A percentile compares a stretch with the other conserved stretches of the same genome.
Evolutionary conservation across 1,140 invertebrate genomes (phyloP).

Genomic region (Drosophila nigrodunni): DNA sequence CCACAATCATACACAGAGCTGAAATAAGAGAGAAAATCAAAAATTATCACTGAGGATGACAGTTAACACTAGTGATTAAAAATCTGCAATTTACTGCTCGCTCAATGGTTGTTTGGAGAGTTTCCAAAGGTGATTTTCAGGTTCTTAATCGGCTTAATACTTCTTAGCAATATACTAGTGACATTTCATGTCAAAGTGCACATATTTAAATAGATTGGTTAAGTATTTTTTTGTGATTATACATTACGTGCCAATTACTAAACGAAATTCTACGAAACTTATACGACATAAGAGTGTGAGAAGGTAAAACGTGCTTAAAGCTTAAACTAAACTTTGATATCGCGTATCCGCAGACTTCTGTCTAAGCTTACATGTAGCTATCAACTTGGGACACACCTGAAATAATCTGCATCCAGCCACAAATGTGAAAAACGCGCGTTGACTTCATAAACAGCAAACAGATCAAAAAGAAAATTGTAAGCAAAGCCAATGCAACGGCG

Average conservation of each 20-base stretch:
- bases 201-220: constrained; percentile 22
- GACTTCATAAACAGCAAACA: constrained; percentile 97
- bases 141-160: too few species aligned
- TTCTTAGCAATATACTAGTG: too few species aligned
- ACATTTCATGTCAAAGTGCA: too few species aligned
- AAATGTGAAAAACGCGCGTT: constrained; percentile 96
- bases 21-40: too few species aligned
- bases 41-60: too few species aligned
- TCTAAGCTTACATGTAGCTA: constrained; percentile 4
- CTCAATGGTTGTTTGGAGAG: too few species aligned
- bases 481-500: constrained; percentile 92
- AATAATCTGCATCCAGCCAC: constrained; percentile 96
- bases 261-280: constrained; percentile 9
- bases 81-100: too few species aligned
- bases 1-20: constrained; percentile 93
- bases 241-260: constrained; percentile 34
- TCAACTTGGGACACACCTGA: constrained; percentile 88
- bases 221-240: neutral
- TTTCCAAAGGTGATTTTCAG: too few species aligned
- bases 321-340: constrained; percentile 25
- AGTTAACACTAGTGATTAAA: too few species aligned
- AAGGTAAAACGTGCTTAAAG: constrained; percentile 54
- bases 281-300: too few species aligned
- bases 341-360: constrained; percentile 30
- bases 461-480: constrained; percentile 94